Evolutionary conservation across 2,888 invertebrate species (phyloP).

Genomic region (Chironomus riparius): DNA sequence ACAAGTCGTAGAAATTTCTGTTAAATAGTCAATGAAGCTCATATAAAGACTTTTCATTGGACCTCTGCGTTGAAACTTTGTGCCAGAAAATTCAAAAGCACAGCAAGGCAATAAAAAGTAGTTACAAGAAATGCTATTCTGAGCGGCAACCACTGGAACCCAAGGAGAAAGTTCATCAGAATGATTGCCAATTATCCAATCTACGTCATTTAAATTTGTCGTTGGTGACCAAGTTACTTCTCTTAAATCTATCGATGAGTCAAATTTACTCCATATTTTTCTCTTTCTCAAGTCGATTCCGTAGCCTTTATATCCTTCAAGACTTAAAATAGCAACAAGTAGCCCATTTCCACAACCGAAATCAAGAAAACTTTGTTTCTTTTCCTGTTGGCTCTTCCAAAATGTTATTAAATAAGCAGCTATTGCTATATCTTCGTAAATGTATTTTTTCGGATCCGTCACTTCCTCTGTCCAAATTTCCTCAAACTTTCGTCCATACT

Average conservation of each 20-base stretch:
- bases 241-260: constrained; percentile 44
- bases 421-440: constrained; percentile 94
- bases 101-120: constrained; percentile 95
- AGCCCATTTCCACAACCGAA: constrained; percentile 97
- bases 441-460: constrained; percentile 90
- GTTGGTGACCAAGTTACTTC: constrained; percentile 60
- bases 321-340: constrained; percentile 72
- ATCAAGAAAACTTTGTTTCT: constrained; percentile 69
- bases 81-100: constrained; percentile 79
- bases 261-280: constrained; percentile 80
- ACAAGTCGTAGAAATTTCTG: constrained; percentile 51
- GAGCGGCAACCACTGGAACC: constrained; percentile 60
- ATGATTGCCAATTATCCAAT: constrained; percentile 98
- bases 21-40: constrained; percentile 60
- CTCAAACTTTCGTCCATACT: constrained; percentile 52
- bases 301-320: constrained; percentile 72
- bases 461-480: constrained; percentile 71
- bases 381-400: constrained; percentile 56
- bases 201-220: constrained; percentile 58
- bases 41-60: constrained; percentile 68
- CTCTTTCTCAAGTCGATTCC: constrained; percentile 80
- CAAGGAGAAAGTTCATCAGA: constrained; percentile 99
- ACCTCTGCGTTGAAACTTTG: constrained; percentile 63
- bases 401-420: constrained; percentile 74
- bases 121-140: constrained; percentile 61